Base-by-base conservation (phyloP, 1,140 invertebrate genomes). In the Diploscapter pachys region DNA sequence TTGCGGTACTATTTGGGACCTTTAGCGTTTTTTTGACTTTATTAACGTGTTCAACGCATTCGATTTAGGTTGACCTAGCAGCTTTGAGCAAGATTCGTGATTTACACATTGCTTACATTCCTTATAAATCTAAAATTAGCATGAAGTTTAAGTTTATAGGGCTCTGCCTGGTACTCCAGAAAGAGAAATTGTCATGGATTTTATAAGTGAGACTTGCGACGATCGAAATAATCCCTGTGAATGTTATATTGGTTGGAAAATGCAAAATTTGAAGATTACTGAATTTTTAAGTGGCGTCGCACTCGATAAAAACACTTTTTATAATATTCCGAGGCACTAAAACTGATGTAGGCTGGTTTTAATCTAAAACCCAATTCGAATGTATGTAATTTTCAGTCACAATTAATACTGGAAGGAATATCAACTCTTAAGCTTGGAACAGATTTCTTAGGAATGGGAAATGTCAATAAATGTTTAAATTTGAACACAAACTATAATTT, bases 361-460 rank as follows among this genome's bases (percentile, higher is more conserved):
- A 31, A 31, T 31, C 9, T 59, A 11, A 64, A 13, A 64, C 51
- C 63, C 8, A 5, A 68, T n/a, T n/a, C 8, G 2, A 68, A 68
- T 5, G 6, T 55, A 55, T 52, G 8, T n/a, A 52, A 52, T 6
- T 68, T 68, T 68, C 57, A 68, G 66, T 55, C 52, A 13, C 66
- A 68, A 53, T 55, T 68, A 8, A 68, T 68, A n/a, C 51, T 68
- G 5, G 66, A 68, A 54, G 66, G 66, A 50, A 55, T 52, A 55
- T 68, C 66, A 8, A 68, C 66, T 6, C 52, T 68, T n/a, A 55
- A 68, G 11, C 5, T 5, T 8, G 66, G 66, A 52, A 9, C 8
- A 53, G 66, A 68, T 54, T 68, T 68, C 52, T 68, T 55, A 13
- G 66, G 66, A 50, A 68, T 68, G 66, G 66, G 66, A 6, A 52